Conservation (phyloP, 1,140 invertebrate genomes). For the Platorchestia sp. region DNA sequence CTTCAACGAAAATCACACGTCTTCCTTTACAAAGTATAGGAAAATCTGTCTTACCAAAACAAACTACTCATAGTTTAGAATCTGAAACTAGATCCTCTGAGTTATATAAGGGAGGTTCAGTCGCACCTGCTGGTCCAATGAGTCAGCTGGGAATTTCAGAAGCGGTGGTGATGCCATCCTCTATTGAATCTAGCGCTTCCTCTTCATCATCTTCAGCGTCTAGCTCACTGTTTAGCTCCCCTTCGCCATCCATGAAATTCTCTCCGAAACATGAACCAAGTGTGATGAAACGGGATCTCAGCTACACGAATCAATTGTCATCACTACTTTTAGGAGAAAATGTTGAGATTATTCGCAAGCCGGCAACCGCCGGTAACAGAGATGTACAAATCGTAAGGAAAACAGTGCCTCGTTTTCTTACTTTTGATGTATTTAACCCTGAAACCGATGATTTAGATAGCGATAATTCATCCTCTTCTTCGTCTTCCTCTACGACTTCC, state of each 20-base stretch:
- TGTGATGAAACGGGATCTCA: constrained; percentile 62
- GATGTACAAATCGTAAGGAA: constrained; percentile 67
- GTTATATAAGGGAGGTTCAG: background rate
- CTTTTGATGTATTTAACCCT: constrained; percentile 89
- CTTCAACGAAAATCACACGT: constrained; percentile 51
- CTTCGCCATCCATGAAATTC: background rate
- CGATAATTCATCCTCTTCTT: constrained; percentile 87
- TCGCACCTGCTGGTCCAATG: background rate
- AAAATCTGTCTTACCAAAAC: constrained; percentile 15
- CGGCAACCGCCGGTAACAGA: constrained; percentile 57
- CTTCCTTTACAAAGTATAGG: constrained; percentile 10
- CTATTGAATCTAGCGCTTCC: constrained; percentile 25
- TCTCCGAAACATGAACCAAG: background rate
- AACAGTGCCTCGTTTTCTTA: constrained; percentile 79
- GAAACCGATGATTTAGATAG: constrained; percentile 91
- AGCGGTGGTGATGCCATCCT: background rate
- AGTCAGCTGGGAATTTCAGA: background rate
- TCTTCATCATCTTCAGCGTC: constrained; percentile 17
- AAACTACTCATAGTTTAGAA: background rate
- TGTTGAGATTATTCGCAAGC: constrained; percentile 68
- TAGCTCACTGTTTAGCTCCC: background rate
- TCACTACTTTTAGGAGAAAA: constrained; percentile 68
- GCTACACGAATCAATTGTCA: constrained; percentile 67
- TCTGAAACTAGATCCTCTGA: background rate
- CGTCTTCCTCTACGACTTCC: constrained; percentile 86